Evolutionary conservation across 2,113 vertebrate species (phyloP).

Genomic region (Clarias magur): DNA sequence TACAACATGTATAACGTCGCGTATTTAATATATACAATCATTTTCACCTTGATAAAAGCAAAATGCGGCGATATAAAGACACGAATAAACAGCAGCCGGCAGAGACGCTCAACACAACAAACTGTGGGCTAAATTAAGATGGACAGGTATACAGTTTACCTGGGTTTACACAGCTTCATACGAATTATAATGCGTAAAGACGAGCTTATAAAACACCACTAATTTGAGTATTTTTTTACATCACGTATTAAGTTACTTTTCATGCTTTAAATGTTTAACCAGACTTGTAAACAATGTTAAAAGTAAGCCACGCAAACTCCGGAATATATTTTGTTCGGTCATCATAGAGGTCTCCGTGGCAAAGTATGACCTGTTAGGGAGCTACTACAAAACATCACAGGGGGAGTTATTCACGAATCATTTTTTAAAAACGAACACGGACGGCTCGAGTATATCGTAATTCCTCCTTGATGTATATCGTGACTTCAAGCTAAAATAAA

Average conservation of each 20-base stretch:
- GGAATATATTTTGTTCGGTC: slow-evolving; percentile 49
- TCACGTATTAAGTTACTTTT: background rate
- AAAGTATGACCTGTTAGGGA: background rate
- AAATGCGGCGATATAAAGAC: background rate
- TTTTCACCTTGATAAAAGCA: slow-evolving; percentile 7
- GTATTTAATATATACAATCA: background rate
- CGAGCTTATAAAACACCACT: no score
- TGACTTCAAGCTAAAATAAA: background rate
- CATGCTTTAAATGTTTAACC: background rate
- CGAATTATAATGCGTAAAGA: background rate
- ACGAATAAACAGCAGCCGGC: background rate
- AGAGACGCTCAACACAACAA: slow-evolving; percentile 46
- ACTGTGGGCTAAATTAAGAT: background rate
- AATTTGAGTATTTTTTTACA: background rate
- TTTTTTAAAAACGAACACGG: background rate
- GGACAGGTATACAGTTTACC: slow-evolving; percentile 22
- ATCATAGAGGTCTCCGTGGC: slow-evolving; percentile 50
- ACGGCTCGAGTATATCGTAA: background rate
- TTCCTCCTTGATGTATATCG: background rate
- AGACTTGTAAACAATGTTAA: background rate
- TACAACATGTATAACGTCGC: background rate
- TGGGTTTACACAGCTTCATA: background rate
- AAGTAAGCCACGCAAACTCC: background rate
- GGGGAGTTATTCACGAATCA: background rate
- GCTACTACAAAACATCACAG: slow-evolving; percentile 7